A percentile compares a stretch with the other conserved stretches of the same genome.
phyloP scores from a whole-genome alignment of 2,113 vertebrate genomes.

The Lepidothrix coronata region DNA sequence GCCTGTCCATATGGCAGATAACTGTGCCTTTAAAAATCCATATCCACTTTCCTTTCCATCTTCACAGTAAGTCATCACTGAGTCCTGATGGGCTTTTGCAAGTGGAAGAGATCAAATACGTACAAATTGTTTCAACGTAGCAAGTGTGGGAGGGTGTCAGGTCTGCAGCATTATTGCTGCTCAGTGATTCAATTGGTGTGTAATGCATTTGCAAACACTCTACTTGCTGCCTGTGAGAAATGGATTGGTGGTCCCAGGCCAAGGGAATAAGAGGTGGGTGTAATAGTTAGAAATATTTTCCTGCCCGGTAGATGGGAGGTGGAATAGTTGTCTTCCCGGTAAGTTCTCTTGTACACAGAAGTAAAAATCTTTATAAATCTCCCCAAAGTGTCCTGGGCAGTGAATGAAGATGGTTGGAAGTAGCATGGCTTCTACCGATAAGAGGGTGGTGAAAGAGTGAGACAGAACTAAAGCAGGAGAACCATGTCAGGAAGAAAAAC shows the following conservation, averaged over 20 bases:
- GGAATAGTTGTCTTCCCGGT: background rate
- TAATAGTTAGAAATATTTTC: background rate
- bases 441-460: background rate
- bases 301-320: background rate
- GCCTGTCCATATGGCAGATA: background rate
- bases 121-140: background rate
- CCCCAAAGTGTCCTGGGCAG: background rate
- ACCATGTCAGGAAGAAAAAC: background rate
- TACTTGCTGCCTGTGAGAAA: background rate
- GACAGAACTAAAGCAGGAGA: background rate
- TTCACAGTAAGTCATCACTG: background rate
- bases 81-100: background rate
- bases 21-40: background rate
- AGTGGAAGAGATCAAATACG: background rate
- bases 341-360: background rate
- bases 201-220: background rate
- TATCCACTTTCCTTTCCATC: background rate
- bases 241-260: background rate
- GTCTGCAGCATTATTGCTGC: background rate
- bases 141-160: background rate
- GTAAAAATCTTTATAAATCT: background rate
- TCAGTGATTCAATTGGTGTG: background rate
- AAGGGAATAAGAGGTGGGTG: background rate
- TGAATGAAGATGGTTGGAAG: background rate
- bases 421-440: background rate